These are phyloP conservation scores for Triplophysa siluroides DNA, from an alignment of 2,113 vertebrate species.

Conservation along the genomic window DNA sequence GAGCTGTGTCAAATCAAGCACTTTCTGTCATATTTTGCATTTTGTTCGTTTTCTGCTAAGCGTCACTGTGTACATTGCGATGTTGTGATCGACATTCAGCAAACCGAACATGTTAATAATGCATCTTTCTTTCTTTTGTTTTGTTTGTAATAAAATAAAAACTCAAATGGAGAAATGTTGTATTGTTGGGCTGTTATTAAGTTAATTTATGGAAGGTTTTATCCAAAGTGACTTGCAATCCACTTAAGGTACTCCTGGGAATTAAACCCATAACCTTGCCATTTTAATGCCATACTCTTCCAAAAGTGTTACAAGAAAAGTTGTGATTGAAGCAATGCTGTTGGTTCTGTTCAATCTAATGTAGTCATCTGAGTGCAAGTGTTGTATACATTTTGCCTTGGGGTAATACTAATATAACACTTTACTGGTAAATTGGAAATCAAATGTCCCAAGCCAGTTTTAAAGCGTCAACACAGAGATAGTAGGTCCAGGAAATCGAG, in stretches of 20 bases:
- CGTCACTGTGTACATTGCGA: constrained; percentile 73
- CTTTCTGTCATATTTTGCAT: constrained; percentile 49
- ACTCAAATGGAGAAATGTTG: constrained; percentile 58
- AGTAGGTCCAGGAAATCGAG: neutral
- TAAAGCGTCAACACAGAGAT: neutral
- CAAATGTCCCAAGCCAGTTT: neutral
- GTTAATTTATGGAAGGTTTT: neutral
- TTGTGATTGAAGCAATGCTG: neutral
- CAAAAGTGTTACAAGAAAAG: neutral
- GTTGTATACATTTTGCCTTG: too few species aligned
- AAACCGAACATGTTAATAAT: constrained; percentile 66
- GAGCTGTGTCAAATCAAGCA: constrained; percentile 65
- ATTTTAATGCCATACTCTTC: too few species aligned
- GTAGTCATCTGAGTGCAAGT: neutral
- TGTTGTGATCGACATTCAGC: constrained; percentile 59
- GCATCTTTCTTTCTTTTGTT: constrained; percentile 66
- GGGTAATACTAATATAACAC: too few species aligned
- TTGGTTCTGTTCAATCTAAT: neutral
- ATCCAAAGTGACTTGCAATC: too few species aligned
- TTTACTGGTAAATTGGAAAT: neutral
- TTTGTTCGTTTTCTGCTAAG: constrained; percentile 62
- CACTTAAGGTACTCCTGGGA: too few species aligned
- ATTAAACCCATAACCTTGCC: too few species aligned
- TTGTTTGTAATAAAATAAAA: constrained; percentile 81
- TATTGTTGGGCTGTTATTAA: constrained; percentile 25